Evolutionary conservation across 2,888 invertebrate species (phyloP).

Genomic region (Fragum fragum): DNA sequence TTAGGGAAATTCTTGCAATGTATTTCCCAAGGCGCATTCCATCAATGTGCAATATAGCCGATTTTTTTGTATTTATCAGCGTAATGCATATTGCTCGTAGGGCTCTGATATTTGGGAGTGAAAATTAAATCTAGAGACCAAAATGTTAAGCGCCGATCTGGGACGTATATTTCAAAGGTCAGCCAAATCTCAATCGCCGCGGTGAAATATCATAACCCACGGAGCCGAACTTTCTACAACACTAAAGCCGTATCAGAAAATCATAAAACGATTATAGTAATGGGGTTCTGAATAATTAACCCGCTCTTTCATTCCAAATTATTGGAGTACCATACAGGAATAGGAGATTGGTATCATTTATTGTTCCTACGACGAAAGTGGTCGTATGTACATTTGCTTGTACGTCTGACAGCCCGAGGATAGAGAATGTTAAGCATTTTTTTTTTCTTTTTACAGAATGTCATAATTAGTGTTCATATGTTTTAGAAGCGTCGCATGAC

Average conservation of each 20-base stretch:
- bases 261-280: constrained; percentile 51
- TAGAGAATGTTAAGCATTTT: no score
- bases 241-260: constrained; percentile 43
- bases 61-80: background rate
- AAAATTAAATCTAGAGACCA: constrained; percentile 24
- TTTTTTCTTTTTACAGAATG: no score
- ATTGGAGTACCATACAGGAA: no score
- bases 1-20: background rate
- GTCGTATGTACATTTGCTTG: no score
- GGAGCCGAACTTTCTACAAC: constrained; percentile 14
- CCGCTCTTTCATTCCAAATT: background rate
- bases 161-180: constrained; percentile 62
- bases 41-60: background rate
- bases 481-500: no score
- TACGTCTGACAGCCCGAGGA: no score
- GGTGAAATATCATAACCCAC: constrained; percentile 47
- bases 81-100: background rate
- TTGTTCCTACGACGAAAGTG: no score
- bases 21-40: background rate
- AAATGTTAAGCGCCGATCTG: constrained; percentile 60
- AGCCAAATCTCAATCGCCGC: constrained; percentile 52
- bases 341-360: no score
- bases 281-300: constrained; percentile 25
- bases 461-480: no score
- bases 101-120: background rate